Evolutionary conservation across 2,797 vertebrate genomes (phyloP).

Genomic region (Threskiornis aethiopicus): DNA sequence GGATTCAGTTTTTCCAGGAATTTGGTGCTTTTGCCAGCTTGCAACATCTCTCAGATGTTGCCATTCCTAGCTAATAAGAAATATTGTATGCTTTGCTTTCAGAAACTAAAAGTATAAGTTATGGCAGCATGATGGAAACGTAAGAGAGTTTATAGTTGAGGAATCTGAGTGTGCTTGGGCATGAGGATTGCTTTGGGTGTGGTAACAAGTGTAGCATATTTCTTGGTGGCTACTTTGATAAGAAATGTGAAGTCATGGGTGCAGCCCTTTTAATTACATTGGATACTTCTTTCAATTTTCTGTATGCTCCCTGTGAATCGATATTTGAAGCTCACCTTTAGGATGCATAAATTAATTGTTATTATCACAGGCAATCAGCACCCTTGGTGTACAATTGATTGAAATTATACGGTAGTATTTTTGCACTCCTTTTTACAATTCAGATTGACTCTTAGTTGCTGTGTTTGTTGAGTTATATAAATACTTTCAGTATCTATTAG

Average conservation of each 20-base stretch:
- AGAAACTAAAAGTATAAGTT: not conserved
- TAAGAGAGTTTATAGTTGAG: not conserved
- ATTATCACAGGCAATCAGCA: not conserved
- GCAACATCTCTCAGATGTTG: not conserved
- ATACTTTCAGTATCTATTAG: not conserved
- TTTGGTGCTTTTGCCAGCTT: not conserved
- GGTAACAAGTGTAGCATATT: not conserved
- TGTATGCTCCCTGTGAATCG: not conserved
- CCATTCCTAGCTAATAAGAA: not conserved
- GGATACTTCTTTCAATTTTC: not conserved
- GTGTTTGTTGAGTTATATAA: not conserved
- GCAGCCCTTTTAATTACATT: not conserved
- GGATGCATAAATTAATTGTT: not conserved
- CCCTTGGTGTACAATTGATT: not conserved
- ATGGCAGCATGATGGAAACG: not conserved
- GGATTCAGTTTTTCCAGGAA: not conserved
- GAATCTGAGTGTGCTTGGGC: not conserved
- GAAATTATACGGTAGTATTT: not conserved
- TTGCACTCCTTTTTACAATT: not conserved
- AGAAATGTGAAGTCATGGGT: not conserved
- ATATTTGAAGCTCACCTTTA: not conserved
- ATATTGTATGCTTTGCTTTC: not conserved
- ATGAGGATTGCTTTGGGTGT: not conserved
- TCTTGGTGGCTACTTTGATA: not conserved
- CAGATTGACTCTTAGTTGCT: not conserved